Conservation (phyloP, 2,113 vertebrate genomes). For the Podilymbus podiceps region DNA sequence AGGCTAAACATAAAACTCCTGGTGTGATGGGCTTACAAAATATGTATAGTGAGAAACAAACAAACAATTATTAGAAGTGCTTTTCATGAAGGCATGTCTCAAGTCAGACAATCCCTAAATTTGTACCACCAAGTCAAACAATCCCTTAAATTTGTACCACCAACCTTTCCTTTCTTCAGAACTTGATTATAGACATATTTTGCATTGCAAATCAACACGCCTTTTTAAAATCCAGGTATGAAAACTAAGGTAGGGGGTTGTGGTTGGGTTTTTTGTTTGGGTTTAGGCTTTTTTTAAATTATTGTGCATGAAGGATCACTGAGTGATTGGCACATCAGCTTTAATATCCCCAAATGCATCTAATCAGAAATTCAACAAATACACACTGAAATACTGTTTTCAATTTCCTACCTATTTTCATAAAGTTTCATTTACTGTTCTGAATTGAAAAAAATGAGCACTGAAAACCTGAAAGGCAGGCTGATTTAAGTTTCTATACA, state of each 20-base stretch:
- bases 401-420: not conserved
- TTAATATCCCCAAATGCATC: not conserved
- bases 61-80: not conserved
- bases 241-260: not conserved
- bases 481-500: not conserved
- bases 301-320: not conserved
- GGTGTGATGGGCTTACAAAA: not conserved
- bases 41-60: not conserved
- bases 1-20: not conserved
- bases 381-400: not conserved
- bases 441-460: not conserved
- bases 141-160: not conserved
- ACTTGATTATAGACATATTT: not conserved
- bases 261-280: not conserved
- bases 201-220: not conserved
- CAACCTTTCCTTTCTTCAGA: not conserved
- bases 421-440: slow-evolving; percentile 13
- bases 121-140: not conserved
- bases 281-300: not conserved
- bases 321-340: not conserved
- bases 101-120: not conserved
- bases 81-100: not conserved
- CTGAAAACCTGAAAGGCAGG: not conserved
- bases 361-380: not conserved
- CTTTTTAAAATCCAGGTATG: not conserved